Evolutionary conservation across 2,113 vertebrate species (phyloP), one percentile per base, ranked within the genome.

Genomic region (Sturnus vulgaris): DNA sequence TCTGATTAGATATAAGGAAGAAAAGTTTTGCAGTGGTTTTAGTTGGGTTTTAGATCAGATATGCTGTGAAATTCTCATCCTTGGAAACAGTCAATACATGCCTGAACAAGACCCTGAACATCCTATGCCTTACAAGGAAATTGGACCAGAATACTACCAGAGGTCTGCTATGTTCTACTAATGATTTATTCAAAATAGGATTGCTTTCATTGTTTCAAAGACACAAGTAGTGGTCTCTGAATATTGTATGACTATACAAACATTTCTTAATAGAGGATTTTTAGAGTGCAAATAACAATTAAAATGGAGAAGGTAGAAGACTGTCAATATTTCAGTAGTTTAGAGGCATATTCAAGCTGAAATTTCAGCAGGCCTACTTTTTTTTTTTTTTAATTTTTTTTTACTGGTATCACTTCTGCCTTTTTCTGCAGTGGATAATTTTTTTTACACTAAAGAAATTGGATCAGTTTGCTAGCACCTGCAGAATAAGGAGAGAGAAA

Each of bases 391-490:
- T n/a, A 95, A 92, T 72, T n/a, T 6, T 73, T 93, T 93, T 95
- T 93, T 88, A 44, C 39, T 90, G 85, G 31, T 96, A 24, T 46
- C 28, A 44, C 91, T 96, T 78, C 83, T 95, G 66, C 64, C 75
- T 93, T 21, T 96, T 97, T 96, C 73, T 94, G 31, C 82, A 92
- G 77, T 90, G 85, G 78, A 91, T 96, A 75, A 52, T 69, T 96
- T 97, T 92, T 27, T 95, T 97, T 92, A 73, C 70, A 42, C 35
- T 46, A 82, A 82, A 96, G 75, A 96, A 93, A 90, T 92, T 97
- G 94, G 57, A 93, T 82, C 49, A 15, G 49, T 47, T 93, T 97
- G 84, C 80, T 42, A 97, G 86, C 95, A 98, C 95, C 96, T 97
- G 96, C 89, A 73, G 47, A 90, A 72, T 57, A 91, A 61, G 64